Evolutionary conservation across 2,888 invertebrate species (phyloP).

Genomic region (Aphrophora alni): DNA sequence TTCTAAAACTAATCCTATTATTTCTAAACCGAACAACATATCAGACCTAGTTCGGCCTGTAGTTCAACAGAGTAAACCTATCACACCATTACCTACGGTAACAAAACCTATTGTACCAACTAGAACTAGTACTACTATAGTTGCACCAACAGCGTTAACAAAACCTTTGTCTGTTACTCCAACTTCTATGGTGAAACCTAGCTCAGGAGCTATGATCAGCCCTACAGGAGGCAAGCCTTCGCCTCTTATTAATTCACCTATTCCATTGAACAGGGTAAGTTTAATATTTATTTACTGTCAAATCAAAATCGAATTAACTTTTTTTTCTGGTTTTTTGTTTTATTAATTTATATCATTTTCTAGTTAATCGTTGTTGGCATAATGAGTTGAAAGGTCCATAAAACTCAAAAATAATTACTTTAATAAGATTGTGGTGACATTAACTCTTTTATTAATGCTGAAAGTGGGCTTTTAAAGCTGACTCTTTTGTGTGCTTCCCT

Average conservation of each 20-base stretch:
- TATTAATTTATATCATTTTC: too few relatives aligned
- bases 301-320: too few relatives aligned
- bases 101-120: slow-evolving; percentile 21
- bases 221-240: slow-evolving; percentile 8
- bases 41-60: slow-evolving; percentile 11
- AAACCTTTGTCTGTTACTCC: slow-evolving; percentile 27
- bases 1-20: slow-evolving; percentile 25
- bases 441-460: too few relatives aligned
- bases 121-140: slow-evolving; percentile 26
- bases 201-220: slow-evolving; percentile 26
- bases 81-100: not conserved
- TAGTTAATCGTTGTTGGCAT: too few relatives aligned
- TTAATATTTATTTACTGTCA: not conserved
- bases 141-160: slow-evolving; percentile 16
- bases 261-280: slow-evolving; percentile 38
- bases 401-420: too few relatives aligned
- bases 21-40: slow-evolving; percentile 9
- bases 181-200: slow-evolving; percentile 24
- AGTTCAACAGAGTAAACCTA: slow-evolving; percentile 13
- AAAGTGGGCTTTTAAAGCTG: too few relatives aligned
- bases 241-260: not conserved
- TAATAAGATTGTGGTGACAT: too few relatives aligned
- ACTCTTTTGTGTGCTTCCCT: too few relatives aligned
- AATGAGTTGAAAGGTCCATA: too few relatives aligned
- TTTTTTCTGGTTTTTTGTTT: too few relatives aligned